Evolutionary conservation across 2,888 invertebrate genomes (phyloP).

Genomic region (Coronaproctus castanopsis): DNA sequence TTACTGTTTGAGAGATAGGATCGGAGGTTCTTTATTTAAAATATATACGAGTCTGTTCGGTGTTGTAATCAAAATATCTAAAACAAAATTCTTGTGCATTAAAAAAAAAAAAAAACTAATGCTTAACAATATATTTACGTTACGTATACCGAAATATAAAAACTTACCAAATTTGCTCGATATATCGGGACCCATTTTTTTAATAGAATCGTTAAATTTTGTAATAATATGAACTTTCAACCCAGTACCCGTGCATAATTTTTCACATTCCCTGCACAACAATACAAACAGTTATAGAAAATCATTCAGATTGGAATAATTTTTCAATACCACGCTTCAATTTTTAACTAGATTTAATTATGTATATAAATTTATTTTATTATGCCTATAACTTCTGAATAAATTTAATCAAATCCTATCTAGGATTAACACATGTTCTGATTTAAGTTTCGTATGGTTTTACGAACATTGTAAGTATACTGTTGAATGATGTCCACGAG

Average conservation of each 20-base stretch:
- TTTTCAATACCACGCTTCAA: too few species aligned
- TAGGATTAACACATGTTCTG: too few species aligned
- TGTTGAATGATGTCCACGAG: too few species aligned
- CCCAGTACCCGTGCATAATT: slow-evolving; percentile 50
- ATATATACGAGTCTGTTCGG: slow-evolving; percentile 78
- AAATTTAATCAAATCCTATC: too few species aligned
- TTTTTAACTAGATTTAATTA: too few species aligned
- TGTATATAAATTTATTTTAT: too few species aligned
- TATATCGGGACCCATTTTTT: slow-evolving; percentile 50
- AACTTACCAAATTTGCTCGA: slow-evolving; percentile 52
- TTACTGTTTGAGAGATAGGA: slow-evolving; percentile 50
- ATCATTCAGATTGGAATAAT: too few species aligned
- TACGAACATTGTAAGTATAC: too few species aligned
- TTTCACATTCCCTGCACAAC: slow-evolving; percentile 31
- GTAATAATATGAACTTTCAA: slow-evolving; percentile 57
- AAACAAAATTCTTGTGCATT: slow-evolving; percentile 23
- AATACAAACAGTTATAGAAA: not conserved
- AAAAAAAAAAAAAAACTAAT: slow-evolving; percentile 5
- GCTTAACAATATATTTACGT: slow-evolving; percentile 10
- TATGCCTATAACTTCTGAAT: too few species aligned
- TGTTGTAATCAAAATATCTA: slow-evolving; percentile 82
- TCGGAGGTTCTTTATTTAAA: slow-evolving; percentile 54
- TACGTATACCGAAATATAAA: too few species aligned
- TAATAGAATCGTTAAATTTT: slow-evolving; percentile 45
- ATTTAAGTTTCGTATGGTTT: too few species aligned